Percentiles rank a stretch among this genome's conserved stretches.
These are phyloP conservation scores for Nannospalax galili DNA, from an alignment of 2,113 vertebrate genomes.

Conservation along the genomic window DNA sequence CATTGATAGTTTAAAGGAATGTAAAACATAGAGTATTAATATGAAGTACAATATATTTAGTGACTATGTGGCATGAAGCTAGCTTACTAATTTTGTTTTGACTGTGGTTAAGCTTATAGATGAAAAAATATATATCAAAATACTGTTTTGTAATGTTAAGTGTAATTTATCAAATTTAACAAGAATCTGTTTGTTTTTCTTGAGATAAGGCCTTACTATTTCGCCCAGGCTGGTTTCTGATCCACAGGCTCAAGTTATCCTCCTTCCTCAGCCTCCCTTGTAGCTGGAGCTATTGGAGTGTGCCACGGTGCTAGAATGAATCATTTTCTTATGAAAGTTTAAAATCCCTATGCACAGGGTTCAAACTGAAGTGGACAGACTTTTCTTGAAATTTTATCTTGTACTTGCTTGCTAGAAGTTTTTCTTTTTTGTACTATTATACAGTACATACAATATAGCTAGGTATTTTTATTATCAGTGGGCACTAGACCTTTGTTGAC, in stretches of 20 bases:
- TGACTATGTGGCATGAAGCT: not conserved
- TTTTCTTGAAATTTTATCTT: slow-evolving; percentile 27
- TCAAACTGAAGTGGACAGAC: slow-evolving; percentile 42
- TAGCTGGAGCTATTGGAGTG: not conserved
- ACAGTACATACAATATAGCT: too few relatives aligned
- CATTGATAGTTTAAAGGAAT: slow-evolving; percentile 37
- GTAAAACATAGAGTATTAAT: slow-evolving; percentile 46
- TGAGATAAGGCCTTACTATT: not conserved
- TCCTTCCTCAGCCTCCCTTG: not conserved
- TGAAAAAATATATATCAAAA: not conserved
- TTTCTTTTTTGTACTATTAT: too few relatives aligned
- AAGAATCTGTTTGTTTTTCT: not conserved
- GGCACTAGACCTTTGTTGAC: slow-evolving; percentile 22
- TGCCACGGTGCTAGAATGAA: not conserved
- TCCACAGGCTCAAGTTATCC: not conserved
- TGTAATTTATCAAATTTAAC: not conserved
- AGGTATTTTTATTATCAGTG: slow-evolving; percentile 26
- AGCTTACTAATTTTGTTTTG: slow-evolving; percentile 51
- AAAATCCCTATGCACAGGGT: slow-evolving; percentile 4
- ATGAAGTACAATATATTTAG: slow-evolving; percentile 26
- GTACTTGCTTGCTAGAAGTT: not conserved
- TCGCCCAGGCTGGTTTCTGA: not conserved
- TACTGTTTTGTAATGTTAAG: not conserved
- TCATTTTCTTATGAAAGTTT: slow-evolving; percentile 52
- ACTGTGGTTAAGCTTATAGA: slow-evolving; percentile 49